Conservation (phyloP, 2,888 invertebrate genomes). For the Podotricha telesiphe region DNA sequence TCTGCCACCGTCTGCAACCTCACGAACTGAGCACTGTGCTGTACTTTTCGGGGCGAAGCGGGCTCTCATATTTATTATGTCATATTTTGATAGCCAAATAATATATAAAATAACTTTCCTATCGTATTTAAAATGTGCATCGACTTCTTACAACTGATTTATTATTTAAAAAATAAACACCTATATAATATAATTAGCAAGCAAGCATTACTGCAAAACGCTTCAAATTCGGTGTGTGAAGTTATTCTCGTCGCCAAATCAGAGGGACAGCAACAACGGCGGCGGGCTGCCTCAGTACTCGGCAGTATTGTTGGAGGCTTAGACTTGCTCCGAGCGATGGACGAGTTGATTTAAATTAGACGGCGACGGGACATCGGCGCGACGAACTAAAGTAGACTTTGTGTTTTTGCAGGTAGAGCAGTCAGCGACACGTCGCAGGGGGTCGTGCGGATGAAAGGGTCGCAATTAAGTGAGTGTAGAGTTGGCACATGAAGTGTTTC, state of each 20-base stretch:
- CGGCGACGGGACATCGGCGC: background rate
- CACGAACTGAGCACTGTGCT: background rate
- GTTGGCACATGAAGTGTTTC: constrained; percentile 28
- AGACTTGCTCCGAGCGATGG: constrained; percentile 21
- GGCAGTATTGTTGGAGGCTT: constrained; percentile 20
- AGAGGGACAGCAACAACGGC: background rate
- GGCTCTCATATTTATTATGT: background rate
- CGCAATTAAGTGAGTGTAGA: constrained; percentile 29
- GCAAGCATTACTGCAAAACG: background rate
- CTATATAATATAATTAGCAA: background rate
- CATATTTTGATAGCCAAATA: background rate
- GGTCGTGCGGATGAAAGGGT: constrained; percentile 23
- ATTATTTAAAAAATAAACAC: background rate
- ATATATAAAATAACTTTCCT: background rate
- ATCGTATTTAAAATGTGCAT: background rate
- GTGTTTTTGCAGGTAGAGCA: background rate
- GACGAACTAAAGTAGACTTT: background rate
- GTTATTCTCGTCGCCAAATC: constrained; percentile 2
- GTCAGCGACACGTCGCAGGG: background rate
- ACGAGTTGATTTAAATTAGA: constrained; percentile 30
- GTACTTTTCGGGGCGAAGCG: too few relatives aligned
- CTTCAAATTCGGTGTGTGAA: background rate
- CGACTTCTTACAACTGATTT: background rate
- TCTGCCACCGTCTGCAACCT: constrained; percentile 2
- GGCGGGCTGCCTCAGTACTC: background rate